phyloP scores from a whole-genome alignment of 2,113 vertebrate genomes.

The Mus musculus region DNA sequence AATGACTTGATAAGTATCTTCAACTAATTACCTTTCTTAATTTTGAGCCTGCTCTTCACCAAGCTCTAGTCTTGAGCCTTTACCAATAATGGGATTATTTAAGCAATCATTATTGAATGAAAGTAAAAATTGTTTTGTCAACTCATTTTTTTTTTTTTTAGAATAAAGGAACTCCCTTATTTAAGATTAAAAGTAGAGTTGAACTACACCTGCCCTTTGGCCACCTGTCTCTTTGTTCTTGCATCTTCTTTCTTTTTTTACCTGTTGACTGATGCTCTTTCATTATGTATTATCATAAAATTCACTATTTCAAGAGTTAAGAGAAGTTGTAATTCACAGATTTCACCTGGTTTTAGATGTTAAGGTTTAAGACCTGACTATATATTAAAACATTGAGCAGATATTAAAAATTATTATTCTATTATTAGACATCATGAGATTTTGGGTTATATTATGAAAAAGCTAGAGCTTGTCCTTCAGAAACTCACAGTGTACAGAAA shows the following conservation, averaged over 20 bases:
- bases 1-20: neutral
- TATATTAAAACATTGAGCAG: neutral
- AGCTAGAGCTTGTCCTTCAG: neutral
- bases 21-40: neutral
- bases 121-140: conserved; percentile 9
- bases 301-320: neutral
- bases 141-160: neutral
- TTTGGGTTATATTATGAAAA: conserved; percentile 15
- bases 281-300: neutral
- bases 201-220: neutral
- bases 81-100: neutral
- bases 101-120: neutral
- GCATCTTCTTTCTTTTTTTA: neutral
- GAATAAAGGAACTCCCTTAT: neutral
- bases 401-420: neutral
- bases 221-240: neutral
- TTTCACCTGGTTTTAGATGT: conserved; percentile 15
- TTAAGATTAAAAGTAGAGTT: neutral
- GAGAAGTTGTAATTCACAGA: neutral
- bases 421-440: neutral
- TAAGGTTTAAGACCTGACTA: neutral
- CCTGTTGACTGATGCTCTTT: neutral
- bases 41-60: neutral
- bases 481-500: neutral
- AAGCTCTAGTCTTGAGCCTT: neutral